Evolutionary conservation across 2,888 invertebrate species (phyloP).

Genomic region (Ichneumoninae sp.): DNA sequence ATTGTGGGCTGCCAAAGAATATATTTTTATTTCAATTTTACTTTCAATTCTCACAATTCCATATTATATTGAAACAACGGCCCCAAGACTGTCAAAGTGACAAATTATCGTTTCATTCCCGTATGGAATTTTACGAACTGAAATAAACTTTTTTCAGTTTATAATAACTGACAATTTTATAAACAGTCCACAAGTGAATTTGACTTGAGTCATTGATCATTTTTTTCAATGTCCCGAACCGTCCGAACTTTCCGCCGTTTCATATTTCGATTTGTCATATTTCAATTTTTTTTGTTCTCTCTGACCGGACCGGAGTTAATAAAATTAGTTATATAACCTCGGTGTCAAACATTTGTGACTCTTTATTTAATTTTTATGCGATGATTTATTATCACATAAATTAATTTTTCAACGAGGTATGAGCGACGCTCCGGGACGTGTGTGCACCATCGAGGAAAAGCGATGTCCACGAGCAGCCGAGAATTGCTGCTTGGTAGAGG

Average conservation of each 20-base stretch:
- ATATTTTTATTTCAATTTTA: background rate
- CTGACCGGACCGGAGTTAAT: background rate
- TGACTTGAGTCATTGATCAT: too few species aligned
- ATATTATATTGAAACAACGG: too few species aligned
- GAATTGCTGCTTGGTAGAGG: slow-evolving; percentile 63
- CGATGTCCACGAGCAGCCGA: slow-evolving; percentile 61
- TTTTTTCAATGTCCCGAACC: background rate
- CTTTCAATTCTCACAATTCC: too few species aligned
- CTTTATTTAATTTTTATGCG: background rate
- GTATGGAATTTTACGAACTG: too few species aligned
- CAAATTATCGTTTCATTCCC: too few species aligned
- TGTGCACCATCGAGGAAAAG: slow-evolving; percentile 44
- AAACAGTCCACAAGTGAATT: too few species aligned
- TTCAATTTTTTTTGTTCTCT: background rate
- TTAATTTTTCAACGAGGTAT: background rate
- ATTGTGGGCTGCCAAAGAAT: too few species aligned
- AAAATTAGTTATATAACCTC: background rate
- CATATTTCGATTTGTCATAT: background rate
- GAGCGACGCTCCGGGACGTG: slow-evolving; percentile 28
- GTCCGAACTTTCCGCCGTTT: background rate
- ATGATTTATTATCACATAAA: background rate
- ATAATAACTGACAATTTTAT: too few species aligned
- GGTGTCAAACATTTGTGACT: background rate
- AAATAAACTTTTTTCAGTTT: too few species aligned
- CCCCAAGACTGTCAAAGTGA: too few species aligned